These are phyloP conservation scores for Agapornis canus DNA, from an alignment of 2,797 vertebrate species.

Conservation along the genomic window DNA sequence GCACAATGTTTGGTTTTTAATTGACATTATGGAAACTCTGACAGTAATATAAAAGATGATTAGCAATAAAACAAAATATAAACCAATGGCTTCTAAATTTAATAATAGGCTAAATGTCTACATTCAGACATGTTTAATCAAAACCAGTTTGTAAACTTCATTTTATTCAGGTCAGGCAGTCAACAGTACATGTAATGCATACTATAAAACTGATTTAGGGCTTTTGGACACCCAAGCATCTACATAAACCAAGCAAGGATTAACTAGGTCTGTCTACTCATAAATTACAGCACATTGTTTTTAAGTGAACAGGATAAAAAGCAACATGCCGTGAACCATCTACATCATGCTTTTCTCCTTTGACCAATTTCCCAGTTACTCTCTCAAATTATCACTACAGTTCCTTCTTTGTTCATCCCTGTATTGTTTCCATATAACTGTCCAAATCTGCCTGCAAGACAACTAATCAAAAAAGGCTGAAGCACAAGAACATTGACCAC, in stretches of 20 bases:
- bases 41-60: constrained; percentile 53
- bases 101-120: constrained; percentile 60
- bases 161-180: constrained; percentile 67
- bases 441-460: constrained; percentile 67
- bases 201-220: constrained; percentile 71
- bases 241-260: constrained; percentile 67
- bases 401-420: constrained; percentile 72
- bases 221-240: constrained; percentile 60
- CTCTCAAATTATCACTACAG: constrained; percentile 76
- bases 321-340: constrained; percentile 58
- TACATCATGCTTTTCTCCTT: constrained; percentile 63
- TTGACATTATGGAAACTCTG: constrained; percentile 52
- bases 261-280: constrained; percentile 59
- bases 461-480: constrained; percentile 75
- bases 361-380: constrained; percentile 72
- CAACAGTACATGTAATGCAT: constrained; percentile 65
- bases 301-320: constrained; percentile 69
- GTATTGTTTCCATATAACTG: constrained; percentile 74
- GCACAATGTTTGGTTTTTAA: constrained; percentile 40
- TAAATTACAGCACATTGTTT: constrained; percentile 70
- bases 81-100: constrained; percentile 61
- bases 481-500: constrained; percentile 71
- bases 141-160: constrained; percentile 65
- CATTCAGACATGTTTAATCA: constrained; percentile 58
- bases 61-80: constrained; percentile 61